phyloP scores from a whole-genome alignment of 2,113 vertebrate genomes.

The Reinhardtius hippoglossoides region DNA sequence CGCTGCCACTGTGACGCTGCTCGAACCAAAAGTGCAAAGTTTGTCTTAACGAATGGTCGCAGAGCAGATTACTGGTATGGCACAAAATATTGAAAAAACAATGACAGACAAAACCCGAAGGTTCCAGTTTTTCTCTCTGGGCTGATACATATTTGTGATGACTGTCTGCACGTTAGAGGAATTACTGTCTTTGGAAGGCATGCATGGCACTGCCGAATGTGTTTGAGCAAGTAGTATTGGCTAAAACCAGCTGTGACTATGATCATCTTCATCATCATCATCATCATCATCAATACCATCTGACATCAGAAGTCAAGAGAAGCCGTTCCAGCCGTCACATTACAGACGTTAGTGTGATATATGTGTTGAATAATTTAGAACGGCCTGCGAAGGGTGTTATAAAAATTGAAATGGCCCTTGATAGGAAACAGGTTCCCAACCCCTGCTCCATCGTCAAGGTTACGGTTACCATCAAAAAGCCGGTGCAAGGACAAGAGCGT shows the following conservation, averaged over 20 bases:
- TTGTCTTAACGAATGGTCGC: neutral
- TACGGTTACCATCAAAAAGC: constrained; percentile 11
- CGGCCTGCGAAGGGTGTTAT: neutral
- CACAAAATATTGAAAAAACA: neutral
- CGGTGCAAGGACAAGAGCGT: constrained; percentile 31
- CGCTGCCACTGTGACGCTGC: too few species aligned
- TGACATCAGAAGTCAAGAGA: neutral
- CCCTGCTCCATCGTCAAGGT: constrained; percentile 17
- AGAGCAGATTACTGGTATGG: neutral
- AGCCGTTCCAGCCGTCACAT: neutral
- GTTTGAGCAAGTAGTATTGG: too few species aligned
- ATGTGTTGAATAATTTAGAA: neutral
- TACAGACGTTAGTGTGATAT: neutral
- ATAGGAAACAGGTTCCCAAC: neutral
- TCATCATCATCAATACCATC: neutral
- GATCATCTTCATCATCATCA: too few species aligned
- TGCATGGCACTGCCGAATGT: too few species aligned
- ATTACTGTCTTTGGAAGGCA: too few species aligned
- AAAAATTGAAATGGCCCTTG: neutral
- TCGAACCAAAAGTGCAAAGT: neutral
- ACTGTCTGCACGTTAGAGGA: too few species aligned
- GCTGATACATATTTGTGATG: too few species aligned
- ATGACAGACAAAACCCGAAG: neutral
- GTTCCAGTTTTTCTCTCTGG: neutral
- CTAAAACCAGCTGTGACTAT: too few species aligned